Base-by-base conservation (phyloP, 1,140 invertebrate genomes). In the Drosophila santomea region DNA sequence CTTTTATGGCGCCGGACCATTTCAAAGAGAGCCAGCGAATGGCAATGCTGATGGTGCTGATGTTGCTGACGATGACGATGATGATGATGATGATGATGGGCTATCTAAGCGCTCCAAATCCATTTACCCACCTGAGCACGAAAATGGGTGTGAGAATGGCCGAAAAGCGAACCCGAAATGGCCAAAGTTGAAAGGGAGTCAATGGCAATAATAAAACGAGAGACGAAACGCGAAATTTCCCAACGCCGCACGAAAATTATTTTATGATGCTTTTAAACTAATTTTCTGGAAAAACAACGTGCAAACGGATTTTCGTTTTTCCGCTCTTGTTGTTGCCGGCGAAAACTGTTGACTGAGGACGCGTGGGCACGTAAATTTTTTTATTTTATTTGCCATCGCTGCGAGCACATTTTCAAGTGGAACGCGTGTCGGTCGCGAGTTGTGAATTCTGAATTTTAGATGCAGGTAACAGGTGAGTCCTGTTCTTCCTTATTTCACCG, bases 251-350 rank as follows among this genome's bases (percentile, higher is more conserved):
- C 73, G 77, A 84, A 89, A 84, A 88, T 88, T 74, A 89, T 88
- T 88, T 88, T 88, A 88, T 89, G 84, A 89, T 84, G 84, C 84
- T 88, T 88, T 88, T 89, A 88, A 88, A 89, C 80, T 88, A 88
- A 88, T 88, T 88, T 88, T 89, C 75, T 79, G 80, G 84, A 80
- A 85, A 86, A 76, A 77, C 84, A 88, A 66, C 72, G 76, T 77
- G 76, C 61, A 56, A 84, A 73, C 63, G 71, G 57, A 84, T 73
- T 80, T 62, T 66, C 61, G 28, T 43, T 23, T 43, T 32, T n/a
- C 39, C 17, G 14, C 20, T 39, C 23, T 32, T 25, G n/a, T 15
- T 32, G 28, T 12, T n/a, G 28, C 5, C 10, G 32, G 2, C 14
- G 14, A 74, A 82, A 82, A 71, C 69, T 78, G 74, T 74, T 80